These are phyloP conservation scores for Petrocephalus sullivani DNA, from an alignment of 2,797 vertebrate genomes.

Conservation along the genomic window DNA sequence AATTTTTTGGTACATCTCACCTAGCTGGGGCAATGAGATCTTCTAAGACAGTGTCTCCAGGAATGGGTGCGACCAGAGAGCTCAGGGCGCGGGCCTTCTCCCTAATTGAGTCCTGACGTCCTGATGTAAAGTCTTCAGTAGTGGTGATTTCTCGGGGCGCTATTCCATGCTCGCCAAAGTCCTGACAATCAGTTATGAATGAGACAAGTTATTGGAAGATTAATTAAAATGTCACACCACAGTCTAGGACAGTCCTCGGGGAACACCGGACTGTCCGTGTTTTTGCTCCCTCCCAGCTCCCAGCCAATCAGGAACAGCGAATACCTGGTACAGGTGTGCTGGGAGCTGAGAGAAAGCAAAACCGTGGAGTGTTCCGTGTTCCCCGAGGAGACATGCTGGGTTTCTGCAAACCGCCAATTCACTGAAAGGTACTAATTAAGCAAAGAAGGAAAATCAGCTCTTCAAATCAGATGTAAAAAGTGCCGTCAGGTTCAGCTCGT, in stretches of 20 bases:
- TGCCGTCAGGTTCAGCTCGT: background rate
- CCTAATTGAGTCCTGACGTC: conserved; percentile 64
- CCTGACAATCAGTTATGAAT: conserved; percentile 56
- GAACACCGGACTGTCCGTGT: too few species aligned
- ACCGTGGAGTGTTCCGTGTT: too few species aligned
- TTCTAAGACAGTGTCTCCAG: conserved; percentile 80
- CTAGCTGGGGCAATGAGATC: conserved; percentile 80
- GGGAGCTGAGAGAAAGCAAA: too few species aligned
- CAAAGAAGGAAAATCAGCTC: background rate
- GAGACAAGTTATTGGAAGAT: background rate
- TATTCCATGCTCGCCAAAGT: conserved; percentile 89
- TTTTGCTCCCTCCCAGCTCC: too few species aligned
- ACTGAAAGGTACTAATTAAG: background rate
- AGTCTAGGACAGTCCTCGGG: background rate
- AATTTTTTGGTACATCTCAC: conserved; percentile 48
- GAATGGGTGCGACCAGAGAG: conserved; percentile 71
- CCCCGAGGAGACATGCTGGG: background rate
- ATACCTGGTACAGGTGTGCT: too few species aligned
- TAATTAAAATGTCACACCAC: background rate
- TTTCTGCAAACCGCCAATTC: background rate
- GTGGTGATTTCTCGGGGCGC: conserved; percentile 82
- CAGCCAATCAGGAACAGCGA: too few species aligned
- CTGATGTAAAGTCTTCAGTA: conserved; percentile 79
- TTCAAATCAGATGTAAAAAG: background rate
- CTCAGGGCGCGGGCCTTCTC: conserved; percentile 77